Percentiles rank a stretch among this genome's conserved stretches.
Conservation (phyloP, 2,797 vertebrate species). For the Tokudaia tokunoshimensis region DNA sequence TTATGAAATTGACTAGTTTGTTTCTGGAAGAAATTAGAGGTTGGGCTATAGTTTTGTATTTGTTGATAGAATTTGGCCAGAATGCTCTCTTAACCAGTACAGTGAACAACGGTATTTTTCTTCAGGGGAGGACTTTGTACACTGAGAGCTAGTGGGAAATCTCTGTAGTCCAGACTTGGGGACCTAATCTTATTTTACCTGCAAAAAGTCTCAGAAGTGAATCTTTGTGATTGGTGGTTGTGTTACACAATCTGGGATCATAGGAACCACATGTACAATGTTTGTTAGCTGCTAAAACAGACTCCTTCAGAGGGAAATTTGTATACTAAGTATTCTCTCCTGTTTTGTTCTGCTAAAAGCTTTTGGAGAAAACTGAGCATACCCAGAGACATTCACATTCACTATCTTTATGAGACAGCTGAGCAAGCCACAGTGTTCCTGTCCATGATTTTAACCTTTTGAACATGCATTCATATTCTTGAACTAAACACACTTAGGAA, state of each 20-base stretch:
- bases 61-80: neutral
- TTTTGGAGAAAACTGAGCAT: neutral
- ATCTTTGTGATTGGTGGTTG: conserved; percentile 38
- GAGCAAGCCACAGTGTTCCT: neutral
- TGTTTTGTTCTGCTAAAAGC: neutral
- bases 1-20: neutral
- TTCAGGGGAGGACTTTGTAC: neutral
- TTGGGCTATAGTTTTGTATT: conserved; percentile 10
- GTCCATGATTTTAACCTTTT: neutral
- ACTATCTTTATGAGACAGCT: neutral
- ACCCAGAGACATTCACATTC: neutral
- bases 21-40: neutral
- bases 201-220: conserved; percentile 20
- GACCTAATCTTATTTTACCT: neutral
- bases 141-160: neutral
- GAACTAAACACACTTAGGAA: neutral
- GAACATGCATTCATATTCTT: neutral
- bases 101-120: accelerated
- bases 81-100: neutral
- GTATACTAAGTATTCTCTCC: neutral
- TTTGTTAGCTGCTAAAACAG: neutral
- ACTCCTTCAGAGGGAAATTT: neutral
- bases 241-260: neutral
- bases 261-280: neutral
- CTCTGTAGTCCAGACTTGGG: neutral